Base-by-base conservation (phyloP, 2,797 vertebrate species). In the Amazona finschi region DNA sequence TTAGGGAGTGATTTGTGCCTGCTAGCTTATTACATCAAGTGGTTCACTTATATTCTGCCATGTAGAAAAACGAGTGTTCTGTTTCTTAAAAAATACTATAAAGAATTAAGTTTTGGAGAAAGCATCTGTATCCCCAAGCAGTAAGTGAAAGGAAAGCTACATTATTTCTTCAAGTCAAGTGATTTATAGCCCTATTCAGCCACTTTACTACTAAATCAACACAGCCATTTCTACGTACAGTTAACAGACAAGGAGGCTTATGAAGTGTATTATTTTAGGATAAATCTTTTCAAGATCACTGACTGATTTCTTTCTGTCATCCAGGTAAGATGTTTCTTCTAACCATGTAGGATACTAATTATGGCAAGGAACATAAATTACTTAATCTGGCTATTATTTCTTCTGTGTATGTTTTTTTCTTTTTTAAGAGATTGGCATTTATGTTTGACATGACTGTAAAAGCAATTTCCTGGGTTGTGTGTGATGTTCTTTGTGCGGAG, bases 131-230 rank as follows among this genome's bases (percentile, higher is more conserved):
- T 92, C 65, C 58, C 85, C 57, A 79, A 86, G 66, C 49, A 86
- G 19, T 93, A 93, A 46, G 43, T 83, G 82, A 92, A 91, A 75
- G 67, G 69, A 89, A 96, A 92, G 52, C 80, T 75, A 72, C 57
- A 66, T 93, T 96, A 87, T 92, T 97, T 95, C 86, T 97, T 43
- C 41, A 81, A 64, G 60, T 50, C 76, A 94, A 85, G 52, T 88
- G 93, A 96, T 96, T 93, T 93, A 71, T 12, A 90, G 46, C 33
- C 24, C 81, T 66, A 62, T 75, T 85, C 52, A 76, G 50, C 8
- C 28, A 27, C 57, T 85, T 78, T 64, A 49, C 66, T 58, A 39
- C 38, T 79, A 60, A 79, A 90, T 89, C 67, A 91, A 74, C 41
- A 36, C 41, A 89, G 76, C 65, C 70, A 79, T 90, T 79, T 65